phyloP scores from a whole-genome alignment of 2,797 vertebrate genomes.

The Notoglanidium macrostoma region DNA sequence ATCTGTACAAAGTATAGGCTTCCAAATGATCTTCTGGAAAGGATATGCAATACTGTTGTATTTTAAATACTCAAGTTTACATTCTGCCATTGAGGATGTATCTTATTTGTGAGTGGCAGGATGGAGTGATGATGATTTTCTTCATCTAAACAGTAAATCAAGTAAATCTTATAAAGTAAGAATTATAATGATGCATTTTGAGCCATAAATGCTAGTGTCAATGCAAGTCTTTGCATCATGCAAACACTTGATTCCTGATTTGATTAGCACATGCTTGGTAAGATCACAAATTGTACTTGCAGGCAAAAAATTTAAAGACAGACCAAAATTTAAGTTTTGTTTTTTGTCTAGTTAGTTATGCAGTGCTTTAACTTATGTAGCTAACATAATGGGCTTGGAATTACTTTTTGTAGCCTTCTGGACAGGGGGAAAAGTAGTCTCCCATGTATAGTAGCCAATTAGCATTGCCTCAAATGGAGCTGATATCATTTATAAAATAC shows the following conservation, averaged over 20 bases:
- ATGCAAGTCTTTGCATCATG: not conserved
- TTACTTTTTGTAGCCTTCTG: not conserved
- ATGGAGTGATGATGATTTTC: not conserved
- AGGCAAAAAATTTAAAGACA: not conserved
- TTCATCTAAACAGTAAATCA: conserved; percentile 1
- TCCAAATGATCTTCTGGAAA: not conserved
- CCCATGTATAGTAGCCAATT: not conserved
- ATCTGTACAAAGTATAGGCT: not conserved
- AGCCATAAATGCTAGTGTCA: not conserved
- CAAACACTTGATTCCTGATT: not conserved
- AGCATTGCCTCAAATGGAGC: not conserved
- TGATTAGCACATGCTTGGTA: not conserved
- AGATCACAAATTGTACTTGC: not conserved
- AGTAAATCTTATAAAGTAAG: not conserved
- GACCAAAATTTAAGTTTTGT: not conserved
- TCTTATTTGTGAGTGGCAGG: not conserved
- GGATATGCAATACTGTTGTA: not conserved
- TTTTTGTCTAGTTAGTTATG: not conserved
- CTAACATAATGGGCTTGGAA: not conserved
- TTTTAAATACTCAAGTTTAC: not conserved
- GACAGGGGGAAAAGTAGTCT: not conserved
- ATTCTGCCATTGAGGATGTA: not conserved
- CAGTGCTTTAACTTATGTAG: not conserved
- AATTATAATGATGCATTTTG: not conserved
- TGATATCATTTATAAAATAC: not conserved